phyloP scores from a whole-genome alignment of 2,888 invertebrate species.

The Lacanobia wlatinum region DNA sequence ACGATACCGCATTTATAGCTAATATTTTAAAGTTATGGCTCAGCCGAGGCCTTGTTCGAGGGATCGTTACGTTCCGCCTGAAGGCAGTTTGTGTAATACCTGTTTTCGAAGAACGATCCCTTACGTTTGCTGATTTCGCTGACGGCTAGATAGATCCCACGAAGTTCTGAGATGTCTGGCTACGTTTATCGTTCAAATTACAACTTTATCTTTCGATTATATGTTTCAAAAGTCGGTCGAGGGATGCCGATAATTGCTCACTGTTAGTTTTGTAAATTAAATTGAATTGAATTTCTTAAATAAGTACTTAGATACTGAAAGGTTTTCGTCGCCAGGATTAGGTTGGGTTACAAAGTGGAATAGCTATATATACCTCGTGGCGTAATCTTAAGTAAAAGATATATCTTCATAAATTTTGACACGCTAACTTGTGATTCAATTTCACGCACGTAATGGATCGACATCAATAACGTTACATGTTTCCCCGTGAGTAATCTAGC shows the following conservation, averaged over 20 bases:
- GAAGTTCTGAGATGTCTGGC: slow-evolving; percentile 38
- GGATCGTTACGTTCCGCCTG: slow-evolving; percentile 68
- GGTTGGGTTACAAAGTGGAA: slow-evolving; percentile 7
- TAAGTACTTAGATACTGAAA: background rate
- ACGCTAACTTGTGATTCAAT: slow-evolving; percentile 70
- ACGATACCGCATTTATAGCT: slow-evolving; percentile 65
- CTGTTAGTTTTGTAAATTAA: slow-evolving; percentile 6
- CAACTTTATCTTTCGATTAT: slow-evolving; percentile 32
- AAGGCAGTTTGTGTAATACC: slow-evolving; percentile 71
- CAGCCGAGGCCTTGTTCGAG: slow-evolving; percentile 59
- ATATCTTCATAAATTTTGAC: slow-evolving; percentile 55
- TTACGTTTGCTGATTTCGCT: slow-evolving; percentile 71
- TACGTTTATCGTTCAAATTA: slow-evolving; percentile 40
- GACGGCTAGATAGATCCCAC: slow-evolving; percentile 57
- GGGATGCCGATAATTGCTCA: background rate
- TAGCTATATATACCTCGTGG: background rate
- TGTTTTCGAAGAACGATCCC: slow-evolving; percentile 67
- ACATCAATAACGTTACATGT: slow-evolving; percentile 69
- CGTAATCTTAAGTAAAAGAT: slow-evolving; percentile 37
- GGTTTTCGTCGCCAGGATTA: slow-evolving; percentile 15
- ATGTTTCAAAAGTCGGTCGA: slow-evolving; percentile 8
- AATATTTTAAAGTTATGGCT: slow-evolving; percentile 72
- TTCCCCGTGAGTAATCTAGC: slow-evolving; percentile 65
- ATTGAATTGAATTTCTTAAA: slow-evolving; percentile 16
- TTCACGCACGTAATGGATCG: slow-evolving; percentile 71